Base-by-base conservation (phyloP, 2,113 vertebrate genomes). In the Passer domesticus region DNA sequence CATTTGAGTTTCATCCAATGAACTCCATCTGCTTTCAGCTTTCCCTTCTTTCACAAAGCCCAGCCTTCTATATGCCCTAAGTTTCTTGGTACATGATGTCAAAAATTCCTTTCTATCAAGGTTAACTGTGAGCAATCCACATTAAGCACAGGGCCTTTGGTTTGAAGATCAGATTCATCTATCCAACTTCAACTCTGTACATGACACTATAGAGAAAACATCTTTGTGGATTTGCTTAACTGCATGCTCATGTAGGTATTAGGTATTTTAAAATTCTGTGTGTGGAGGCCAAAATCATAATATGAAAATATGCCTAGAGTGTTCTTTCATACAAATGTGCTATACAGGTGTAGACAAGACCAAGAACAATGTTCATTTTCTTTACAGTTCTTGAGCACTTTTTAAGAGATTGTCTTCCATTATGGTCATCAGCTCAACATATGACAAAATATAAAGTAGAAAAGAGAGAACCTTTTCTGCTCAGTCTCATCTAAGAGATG, bases 21-120 rank as follows among this genome's bases (percentile, higher is more conserved):
- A 55, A 30, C 47, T 88, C 89, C 79, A 86, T 83, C 83, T 95
- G 70, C 62, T 86, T 75, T 79, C 67, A 79, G 22, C 20, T 95
- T 82, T 88, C n/a, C 17, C 13, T 39, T 41, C 47, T 75, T 82
- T 88, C 47, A 85, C 23, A 39, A 49, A 67, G 39, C 20, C n/a
- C 35, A 85, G 31, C 10, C 25, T 75, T 39, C 1, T 0, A 27
- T 37, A 15, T 63, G 62, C 33, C 62, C 28, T 17, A 30, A 43
- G 69, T 88, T 88, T 72, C 47, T 46, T 50, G 55, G 70, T 64
- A 41, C 22, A 13, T 4, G 16, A 64, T 59, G 43, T 75, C 74
- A 47, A 59, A 74, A 78, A 52, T 53, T 82, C 46, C 31, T 49
- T 78, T 66, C 49, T 82, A 44, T 46, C 13, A 6, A 11, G 17